Evolutionary conservation across 2,888 invertebrate genomes (phyloP).

Genomic region (Eristalis intricaria): DNA sequence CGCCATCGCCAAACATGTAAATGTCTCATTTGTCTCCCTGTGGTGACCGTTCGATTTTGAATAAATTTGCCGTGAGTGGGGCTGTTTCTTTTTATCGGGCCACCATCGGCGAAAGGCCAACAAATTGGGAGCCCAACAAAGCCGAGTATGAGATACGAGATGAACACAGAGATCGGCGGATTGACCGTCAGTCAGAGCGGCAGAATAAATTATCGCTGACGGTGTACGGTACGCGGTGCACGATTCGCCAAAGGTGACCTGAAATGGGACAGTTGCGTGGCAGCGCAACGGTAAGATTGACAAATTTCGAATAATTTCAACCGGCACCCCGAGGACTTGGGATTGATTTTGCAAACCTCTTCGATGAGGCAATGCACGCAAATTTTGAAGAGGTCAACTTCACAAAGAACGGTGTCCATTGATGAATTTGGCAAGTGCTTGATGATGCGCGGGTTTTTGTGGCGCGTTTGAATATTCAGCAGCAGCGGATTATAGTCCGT

Average conservation of each 20-base stretch:
- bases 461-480: conserved; percentile 6
- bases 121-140: not conserved
- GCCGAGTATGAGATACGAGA: not conserved
- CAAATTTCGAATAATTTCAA: conserved; percentile 15
- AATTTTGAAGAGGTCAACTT: not conserved
- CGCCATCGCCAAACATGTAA: not conserved
- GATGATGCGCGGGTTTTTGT: not conserved
- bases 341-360: conserved; percentile 11
- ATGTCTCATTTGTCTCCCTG: not conserved
- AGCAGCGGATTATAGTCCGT: not conserved
- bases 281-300: not conserved
- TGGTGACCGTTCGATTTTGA: not conserved
- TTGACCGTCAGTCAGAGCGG: not conserved
- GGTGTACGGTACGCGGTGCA: not conserved
- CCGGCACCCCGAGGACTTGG: not conserved
- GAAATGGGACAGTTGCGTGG: not conserved
- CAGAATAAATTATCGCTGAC: not conserved
- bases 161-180: not conserved
- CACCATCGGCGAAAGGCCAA: not conserved
- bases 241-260: not conserved
- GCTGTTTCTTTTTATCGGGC: not conserved
- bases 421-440: not conserved
- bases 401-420: not conserved
- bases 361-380: not conserved
- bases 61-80: not conserved